phyloP scores from a whole-genome alignment of 2,888 invertebrate species.

The Nomada ferruginata region DNA sequence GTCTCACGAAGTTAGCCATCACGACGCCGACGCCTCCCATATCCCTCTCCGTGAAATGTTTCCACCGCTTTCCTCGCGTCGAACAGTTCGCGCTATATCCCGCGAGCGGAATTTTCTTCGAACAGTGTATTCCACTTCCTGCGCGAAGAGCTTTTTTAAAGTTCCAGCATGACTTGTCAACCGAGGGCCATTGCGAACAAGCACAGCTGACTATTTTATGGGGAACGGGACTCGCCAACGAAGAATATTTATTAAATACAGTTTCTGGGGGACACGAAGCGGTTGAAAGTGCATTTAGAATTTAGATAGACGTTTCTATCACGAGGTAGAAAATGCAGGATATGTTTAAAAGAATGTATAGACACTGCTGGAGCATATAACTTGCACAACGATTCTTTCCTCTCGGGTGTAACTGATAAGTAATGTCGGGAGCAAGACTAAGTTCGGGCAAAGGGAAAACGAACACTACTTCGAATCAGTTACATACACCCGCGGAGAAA shows the following conservation, averaged over 20 bases:
- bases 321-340: too few species aligned
- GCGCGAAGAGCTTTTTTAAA: slow-evolving; percentile 16
- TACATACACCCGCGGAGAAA: too few species aligned
- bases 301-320: too few species aligned
- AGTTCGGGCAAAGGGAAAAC: too few species aligned
- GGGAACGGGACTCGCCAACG: background rate
- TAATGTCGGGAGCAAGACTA: too few species aligned
- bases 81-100: background rate
- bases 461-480: too few species aligned
- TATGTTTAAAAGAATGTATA: too few species aligned
- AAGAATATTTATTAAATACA: background rate
- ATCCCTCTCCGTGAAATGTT: background rate
- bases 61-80: background rate
- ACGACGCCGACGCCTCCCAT: slow-evolving; percentile 19
- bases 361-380: too few species aligned
- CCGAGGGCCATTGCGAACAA: background rate
- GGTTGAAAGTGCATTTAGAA: too few species aligned
- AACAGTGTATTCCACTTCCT: slow-evolving; percentile 24
- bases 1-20: slow-evolving; percentile 3
- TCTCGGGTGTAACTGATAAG: too few species aligned
- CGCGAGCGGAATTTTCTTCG: slow-evolving; percentile 7
- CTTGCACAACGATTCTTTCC: too few species aligned
- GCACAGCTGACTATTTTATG: background rate
- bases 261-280: too few species aligned
- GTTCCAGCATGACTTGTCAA: slow-evolving; percentile 37